Base-by-base conservation (phyloP, 2,888 invertebrate species). In the Archaeoteleia sp. region DNA sequence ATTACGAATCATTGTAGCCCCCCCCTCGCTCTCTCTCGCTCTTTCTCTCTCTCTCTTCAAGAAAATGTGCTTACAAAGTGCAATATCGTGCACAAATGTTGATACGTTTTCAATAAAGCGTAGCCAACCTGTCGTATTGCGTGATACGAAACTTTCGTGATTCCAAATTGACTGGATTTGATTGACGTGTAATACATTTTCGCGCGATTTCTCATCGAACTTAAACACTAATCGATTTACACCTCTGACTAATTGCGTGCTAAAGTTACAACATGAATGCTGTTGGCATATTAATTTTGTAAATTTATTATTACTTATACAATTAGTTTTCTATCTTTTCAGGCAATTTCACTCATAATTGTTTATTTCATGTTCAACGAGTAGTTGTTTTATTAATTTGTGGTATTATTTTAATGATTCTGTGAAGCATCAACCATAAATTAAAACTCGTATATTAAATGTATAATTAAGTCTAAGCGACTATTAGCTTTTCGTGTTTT, bases 101-200 rank as follows among this genome's bases (percentile, higher is more conserved):
- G 25, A 53, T 57, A 63, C 62, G 53, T 63, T 68, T 63, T 68
- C 67, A 68, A 63, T 68, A 63, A 68, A 58, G 58, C 48, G 20
- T 27, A 48, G 58, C 57, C 53, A 53, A 32, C 53, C 43, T 37
- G 48, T 60, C 49, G 54, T 48, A 49, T 68, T 63, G 67, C 67
- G 67, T 68, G 67, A 27, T 58, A 15, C 53, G 49, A 48, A 68
- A 58, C 29, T 58, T 68, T 63, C 67, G 62, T 68, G 62, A 62
- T 62, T 49, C 27, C 57, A 4, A 54, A 62, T 54, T 68, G 67
- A 68, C 67, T 63, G 49, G 48, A 34, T 48, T 46, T 68, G 62
- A 68, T 51, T 67, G 67, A 62, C 67, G 67, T 49, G 62, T 68
- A 63, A 68, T 63, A 63, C 62, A 60, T 68, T 57, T 63, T 60